Conservation (phyloP, 2,888 invertebrate genomes). For the Allygus modestus region DNA sequence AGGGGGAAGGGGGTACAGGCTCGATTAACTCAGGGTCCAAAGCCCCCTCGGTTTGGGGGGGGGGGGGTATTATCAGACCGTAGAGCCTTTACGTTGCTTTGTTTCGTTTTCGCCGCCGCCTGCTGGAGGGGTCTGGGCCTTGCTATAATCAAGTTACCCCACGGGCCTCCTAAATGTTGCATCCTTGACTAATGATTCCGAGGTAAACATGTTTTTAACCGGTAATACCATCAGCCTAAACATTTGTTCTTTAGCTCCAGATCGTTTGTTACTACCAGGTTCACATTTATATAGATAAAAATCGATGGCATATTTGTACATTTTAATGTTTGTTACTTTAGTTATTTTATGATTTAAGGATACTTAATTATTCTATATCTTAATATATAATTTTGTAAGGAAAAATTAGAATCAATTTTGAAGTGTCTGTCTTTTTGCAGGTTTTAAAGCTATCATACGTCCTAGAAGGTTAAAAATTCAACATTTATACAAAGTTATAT, state of each 20-base stretch:
- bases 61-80: not conserved
- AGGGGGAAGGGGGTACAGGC: not conserved
- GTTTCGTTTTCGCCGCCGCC: not conserved
- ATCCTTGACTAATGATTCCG: constrained; percentile 1
- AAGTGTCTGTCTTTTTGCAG: too few species aligned
- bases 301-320: too few species aligned
- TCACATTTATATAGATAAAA: too few species aligned
- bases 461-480: too few species aligned
- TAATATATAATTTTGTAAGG: too few species aligned
- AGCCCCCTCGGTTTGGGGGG: constrained; percentile 7
- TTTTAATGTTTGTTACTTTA: too few species aligned
- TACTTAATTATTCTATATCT: too few species aligned
- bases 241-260: not conserved
- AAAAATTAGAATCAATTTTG: too few species aligned
- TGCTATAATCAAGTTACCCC: constrained; percentile 23
- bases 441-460: too few species aligned
- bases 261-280: not conserved
- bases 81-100: constrained; percentile 15
- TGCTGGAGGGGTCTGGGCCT: not conserved
- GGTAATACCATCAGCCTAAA: not conserved
- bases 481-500: too few species aligned
- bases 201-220: constrained; percentile 20
- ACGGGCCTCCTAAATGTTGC: constrained; percentile 26
- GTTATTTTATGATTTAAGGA: too few species aligned
- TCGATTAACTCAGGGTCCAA: constrained; percentile 27